These are phyloP conservation scores for Hylyphantes graminicola DNA, from an alignment of 1,140 invertebrate genomes.

Conservation along the genomic window DNA sequence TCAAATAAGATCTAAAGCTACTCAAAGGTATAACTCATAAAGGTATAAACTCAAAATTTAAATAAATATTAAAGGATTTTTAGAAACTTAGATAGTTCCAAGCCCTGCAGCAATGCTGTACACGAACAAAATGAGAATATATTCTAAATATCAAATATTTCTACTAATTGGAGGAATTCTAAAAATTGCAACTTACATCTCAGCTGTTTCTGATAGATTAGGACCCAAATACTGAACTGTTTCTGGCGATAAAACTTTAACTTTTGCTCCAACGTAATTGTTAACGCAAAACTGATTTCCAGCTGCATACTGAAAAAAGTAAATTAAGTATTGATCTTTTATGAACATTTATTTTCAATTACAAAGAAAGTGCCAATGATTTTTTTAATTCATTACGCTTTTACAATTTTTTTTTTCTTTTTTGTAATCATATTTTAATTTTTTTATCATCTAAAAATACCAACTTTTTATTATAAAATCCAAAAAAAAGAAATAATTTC, in stretches of 20 bases:
- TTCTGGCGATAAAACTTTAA: constrained; percentile 59
- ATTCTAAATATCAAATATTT: background rate
- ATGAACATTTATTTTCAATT: background rate
- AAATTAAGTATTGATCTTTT: background rate
- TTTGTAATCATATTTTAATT: background rate
- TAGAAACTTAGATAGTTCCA: background rate
- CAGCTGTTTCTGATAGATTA: constrained; percentile 37
- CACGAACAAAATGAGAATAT: background rate
- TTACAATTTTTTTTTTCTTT: background rate
- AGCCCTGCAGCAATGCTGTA: background rate
- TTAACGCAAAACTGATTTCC: constrained; percentile 61
- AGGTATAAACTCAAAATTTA: background rate
- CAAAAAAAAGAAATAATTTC: too few relatives aligned
- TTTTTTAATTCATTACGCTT: background rate
- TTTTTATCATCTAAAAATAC: background rate
- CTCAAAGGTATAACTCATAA: background rate
- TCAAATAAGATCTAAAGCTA: background rate
- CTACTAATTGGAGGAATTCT: background rate
- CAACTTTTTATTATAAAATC: too few relatives aligned
- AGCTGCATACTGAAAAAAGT: constrained; percentile 62
- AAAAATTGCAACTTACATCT: constrained; percentile 43
- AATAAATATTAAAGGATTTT: background rate
- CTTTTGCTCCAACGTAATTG: constrained; percentile 62
- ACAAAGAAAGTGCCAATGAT: background rate
- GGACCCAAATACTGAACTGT: constrained; percentile 62